phyloP scores from a whole-genome alignment of 2,113 vertebrate genomes.

The Sylvia atricapilla region DNA sequence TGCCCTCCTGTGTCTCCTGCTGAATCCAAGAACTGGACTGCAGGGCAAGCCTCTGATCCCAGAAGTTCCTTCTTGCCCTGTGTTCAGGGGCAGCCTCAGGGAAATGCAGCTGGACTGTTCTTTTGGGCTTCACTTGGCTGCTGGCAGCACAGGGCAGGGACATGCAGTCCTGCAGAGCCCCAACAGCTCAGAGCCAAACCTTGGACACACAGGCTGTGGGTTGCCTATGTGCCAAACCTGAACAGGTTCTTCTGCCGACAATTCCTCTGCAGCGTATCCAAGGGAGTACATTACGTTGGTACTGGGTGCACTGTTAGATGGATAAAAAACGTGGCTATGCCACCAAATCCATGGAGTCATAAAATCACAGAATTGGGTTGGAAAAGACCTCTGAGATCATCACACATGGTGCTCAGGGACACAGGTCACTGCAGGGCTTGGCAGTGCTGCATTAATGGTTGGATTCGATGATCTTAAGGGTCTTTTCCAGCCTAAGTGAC shows the following conservation, averaged over 20 bases:
- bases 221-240: background rate
- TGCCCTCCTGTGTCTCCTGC: background rate
- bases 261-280: background rate
- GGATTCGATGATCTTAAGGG: background rate
- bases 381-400: background rate
- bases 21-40: background rate
- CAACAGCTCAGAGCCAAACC: background rate
- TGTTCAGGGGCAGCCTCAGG: background rate
- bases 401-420: background rate
- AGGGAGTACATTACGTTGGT: no score
- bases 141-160: background rate
- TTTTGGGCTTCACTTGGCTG: background rate
- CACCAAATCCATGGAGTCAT: rapidly evolving
- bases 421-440: background rate
- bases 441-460: background rate
- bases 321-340: background rate
- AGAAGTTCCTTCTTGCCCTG: background rate
- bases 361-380: background rate
- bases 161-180: background rate
- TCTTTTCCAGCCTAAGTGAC: background rate
- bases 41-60: background rate
- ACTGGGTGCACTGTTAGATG: background rate
- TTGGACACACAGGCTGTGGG: background rate
- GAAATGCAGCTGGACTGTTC: background rate
- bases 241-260: background rate